These are phyloP conservation scores for Bhutanitis thaidina DNA, from an alignment of 2,888 invertebrate genomes.

Conservation along the genomic window DNA sequence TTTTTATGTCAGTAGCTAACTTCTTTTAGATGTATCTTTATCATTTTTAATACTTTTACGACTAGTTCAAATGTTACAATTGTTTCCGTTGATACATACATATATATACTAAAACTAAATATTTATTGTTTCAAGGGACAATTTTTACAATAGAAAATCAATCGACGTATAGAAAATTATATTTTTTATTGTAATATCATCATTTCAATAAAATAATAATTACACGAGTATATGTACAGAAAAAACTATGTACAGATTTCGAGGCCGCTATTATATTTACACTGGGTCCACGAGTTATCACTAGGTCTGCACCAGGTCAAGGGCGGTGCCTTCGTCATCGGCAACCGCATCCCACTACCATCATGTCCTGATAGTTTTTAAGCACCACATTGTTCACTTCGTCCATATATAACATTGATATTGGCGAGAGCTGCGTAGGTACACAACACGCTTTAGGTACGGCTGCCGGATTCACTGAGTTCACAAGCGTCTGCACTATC, in stretches of 20 bases:
- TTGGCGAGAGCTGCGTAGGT: slow-evolving; percentile 94
- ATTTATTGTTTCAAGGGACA: slow-evolving; percentile 6
- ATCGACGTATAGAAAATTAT: slow-evolving; percentile 42
- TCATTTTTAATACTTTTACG: slow-evolving; percentile 17
- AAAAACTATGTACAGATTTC: slow-evolving; percentile 68
- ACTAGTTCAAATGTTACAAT: slow-evolving; percentile 17
- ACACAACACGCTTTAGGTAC: slow-evolving; percentile 99
- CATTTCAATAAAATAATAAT: slow-evolving; percentile 77
- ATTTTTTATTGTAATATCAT: slow-evolving; percentile 73
- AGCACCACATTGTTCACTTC: slow-evolving; percentile 96
- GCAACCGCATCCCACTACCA: slow-evolving; percentile 98
- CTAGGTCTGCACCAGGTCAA: slow-evolving; percentile 62
- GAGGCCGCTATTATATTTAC: slow-evolving; percentile 77
- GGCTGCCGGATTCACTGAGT: slow-evolving; percentile 93
- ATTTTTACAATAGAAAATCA: slow-evolving; percentile 22
- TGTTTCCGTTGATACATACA: slow-evolving; percentile 11
- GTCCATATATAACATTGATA: slow-evolving; percentile 98
- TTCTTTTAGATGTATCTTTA: neutral
- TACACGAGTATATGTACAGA: slow-evolving; percentile 74
- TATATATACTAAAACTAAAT: neutral
- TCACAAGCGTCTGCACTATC: slow-evolving; percentile 97
- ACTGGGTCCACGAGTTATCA: slow-evolving; percentile 75
- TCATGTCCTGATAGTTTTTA: slow-evolving; percentile 99
- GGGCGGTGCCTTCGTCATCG: slow-evolving; percentile 83
- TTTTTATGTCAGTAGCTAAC: too few species aligned